Conservation (phyloP, 2,113 vertebrate genomes). For the Lycocorax pyrrhopterus region DNA sequence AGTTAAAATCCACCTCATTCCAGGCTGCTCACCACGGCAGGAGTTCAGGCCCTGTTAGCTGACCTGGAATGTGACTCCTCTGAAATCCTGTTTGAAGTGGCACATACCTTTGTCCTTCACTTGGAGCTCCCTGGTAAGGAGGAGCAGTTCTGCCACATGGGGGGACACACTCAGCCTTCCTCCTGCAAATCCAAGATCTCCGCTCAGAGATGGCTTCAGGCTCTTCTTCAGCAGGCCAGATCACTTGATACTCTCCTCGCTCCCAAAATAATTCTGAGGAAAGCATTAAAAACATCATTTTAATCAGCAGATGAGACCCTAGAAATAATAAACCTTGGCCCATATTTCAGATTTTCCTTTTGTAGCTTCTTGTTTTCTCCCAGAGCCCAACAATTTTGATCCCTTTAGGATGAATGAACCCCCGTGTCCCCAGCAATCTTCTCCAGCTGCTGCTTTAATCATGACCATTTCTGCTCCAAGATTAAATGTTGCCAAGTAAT, state of each 20-base stretch:
- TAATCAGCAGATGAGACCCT: background rate
- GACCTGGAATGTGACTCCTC: background rate
- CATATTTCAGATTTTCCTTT: background rate
- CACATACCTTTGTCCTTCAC: slow-evolving; percentile 56
- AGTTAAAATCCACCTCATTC: background rate
- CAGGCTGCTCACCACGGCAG: background rate
- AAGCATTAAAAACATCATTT: slow-evolving; percentile 41
- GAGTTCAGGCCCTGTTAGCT: background rate
- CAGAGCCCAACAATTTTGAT: background rate
- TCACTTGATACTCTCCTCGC: slow-evolving; percentile 49
- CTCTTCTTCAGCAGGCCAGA: slow-evolving; percentile 21
- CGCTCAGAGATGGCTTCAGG: slow-evolving; percentile 12
- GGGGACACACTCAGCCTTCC: background rate
- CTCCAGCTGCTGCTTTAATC: slow-evolving; percentile 59
- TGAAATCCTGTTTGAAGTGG: background rate
- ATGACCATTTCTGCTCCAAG: slow-evolving; percentile 47
- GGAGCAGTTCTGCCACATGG: slow-evolving; percentile 36
- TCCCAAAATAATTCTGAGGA: slow-evolving; percentile 46
- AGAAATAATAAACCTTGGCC: background rate
- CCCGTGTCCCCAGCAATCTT: background rate
- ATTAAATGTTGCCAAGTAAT: slow-evolving; percentile 40
- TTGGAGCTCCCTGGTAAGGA: slow-evolving; percentile 4
- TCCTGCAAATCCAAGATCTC: background rate
- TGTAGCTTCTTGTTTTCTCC: background rate
- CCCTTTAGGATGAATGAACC: slow-evolving; percentile 17